Evolutionary conservation across 2,113 vertebrate genomes (phyloP).

Genomic region (Leucoraja erinaceus): DNA sequence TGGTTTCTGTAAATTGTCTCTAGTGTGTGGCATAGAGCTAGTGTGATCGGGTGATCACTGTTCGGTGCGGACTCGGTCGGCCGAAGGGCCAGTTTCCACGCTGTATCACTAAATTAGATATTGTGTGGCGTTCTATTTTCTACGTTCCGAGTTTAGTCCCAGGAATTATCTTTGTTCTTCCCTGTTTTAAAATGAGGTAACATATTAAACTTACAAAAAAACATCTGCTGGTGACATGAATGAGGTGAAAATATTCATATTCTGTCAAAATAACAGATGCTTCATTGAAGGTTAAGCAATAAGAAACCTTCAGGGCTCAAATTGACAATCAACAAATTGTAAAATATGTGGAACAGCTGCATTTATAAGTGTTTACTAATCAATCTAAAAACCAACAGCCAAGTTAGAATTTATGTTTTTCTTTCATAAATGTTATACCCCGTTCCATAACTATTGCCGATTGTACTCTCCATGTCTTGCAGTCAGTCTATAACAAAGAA

Average conservation of each 20-base stretch:
- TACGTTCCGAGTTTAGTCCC: too few species aligned
- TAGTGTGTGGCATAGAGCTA: too few species aligned
- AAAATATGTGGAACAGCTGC: conserved; percentile 4
- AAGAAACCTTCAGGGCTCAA: background rate
- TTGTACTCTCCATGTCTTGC: background rate
- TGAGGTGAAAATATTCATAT: conserved; percentile 11
- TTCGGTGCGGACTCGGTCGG: too few species aligned
- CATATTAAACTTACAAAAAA: background rate
- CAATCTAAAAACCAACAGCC: background rate
- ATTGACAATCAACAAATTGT: background rate
- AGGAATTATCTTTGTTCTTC: background rate
- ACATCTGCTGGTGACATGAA: conserved; percentile 27
- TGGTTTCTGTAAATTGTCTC: too few species aligned
- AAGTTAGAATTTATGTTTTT: background rate
- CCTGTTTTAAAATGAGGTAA: background rate
- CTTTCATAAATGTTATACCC: background rate
- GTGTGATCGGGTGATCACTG: too few species aligned
- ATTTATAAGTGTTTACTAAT: background rate
- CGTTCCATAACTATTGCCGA: background rate
- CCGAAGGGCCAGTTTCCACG: too few species aligned
- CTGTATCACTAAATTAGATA: too few species aligned
- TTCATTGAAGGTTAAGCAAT: conserved; percentile 1
- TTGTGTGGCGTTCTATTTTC: too few species aligned
- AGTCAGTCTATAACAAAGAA: background rate
- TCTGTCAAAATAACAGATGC: conserved; percentile 22